Conservation (phyloP, 1,140 invertebrate genomes). For the Melipona quadrifasciata region DNA sequence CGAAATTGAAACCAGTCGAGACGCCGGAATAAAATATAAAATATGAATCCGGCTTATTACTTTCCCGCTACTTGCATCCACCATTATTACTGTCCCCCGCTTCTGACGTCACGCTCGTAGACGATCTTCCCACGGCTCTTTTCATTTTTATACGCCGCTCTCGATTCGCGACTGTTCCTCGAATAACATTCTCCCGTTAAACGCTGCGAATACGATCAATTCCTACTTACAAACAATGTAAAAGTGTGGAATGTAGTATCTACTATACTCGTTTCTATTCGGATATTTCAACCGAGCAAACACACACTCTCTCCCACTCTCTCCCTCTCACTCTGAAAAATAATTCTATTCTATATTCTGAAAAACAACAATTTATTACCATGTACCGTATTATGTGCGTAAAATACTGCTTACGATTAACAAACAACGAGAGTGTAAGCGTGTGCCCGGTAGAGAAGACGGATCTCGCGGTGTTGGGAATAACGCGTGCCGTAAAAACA, state of each 20-base stretch:
- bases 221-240: no score
- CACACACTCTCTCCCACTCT: no score
- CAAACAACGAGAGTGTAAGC: background rate
- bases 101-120: conserved; percentile 26
- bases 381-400: background rate
- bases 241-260: no score
- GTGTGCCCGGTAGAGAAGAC: background rate
- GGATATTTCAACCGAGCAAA: no score
- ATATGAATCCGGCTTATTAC: conserved; percentile 52
- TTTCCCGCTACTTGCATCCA: conserved; percentile 30
- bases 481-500: background rate
- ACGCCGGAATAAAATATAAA: conserved; percentile 51
- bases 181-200: background rate
- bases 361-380: conserved; percentile 23
- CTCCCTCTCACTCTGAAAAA: background rate
- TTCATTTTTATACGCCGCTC: background rate
- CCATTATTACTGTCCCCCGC: conserved; percentile 32
- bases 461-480: background rate
- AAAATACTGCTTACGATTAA: conserved; percentile 20
- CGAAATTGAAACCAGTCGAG: conserved; percentile 35
- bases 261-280: background rate
- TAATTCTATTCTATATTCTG: background rate
- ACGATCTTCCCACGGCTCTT: conserved; percentile 25
- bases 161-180: background rate
- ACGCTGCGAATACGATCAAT: background rate